phyloP scores from a whole-genome alignment of 35 echinoderm and acorn worm genomes.

The Heliocidaris erythrogramma region DNA sequence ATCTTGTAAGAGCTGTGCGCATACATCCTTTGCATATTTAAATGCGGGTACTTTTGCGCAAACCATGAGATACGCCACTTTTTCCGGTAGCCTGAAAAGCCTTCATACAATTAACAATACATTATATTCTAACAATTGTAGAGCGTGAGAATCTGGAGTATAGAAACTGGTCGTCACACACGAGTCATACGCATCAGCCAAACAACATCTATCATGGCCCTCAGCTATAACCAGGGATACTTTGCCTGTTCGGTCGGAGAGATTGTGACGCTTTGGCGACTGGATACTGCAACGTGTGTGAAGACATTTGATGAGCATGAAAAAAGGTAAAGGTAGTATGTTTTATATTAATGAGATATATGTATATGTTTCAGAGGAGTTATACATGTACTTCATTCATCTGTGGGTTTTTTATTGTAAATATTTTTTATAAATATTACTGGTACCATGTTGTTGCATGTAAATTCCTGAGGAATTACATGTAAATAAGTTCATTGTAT shows the following conservation, averaged over 20 bases:
- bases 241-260: slow-evolving; percentile 93
- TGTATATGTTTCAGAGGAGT: not conserved
- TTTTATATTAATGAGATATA: not conserved
- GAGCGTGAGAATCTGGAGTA: slow-evolving; percentile 94
- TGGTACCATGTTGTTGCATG: too few species aligned
- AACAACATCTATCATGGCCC: slow-evolving; percentile 88
- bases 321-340: slow-evolving; percentile 66
- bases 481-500: too few species aligned
- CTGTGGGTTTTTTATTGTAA: not conserved
- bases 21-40: too few species aligned
- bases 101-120: too few species aligned
- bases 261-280: slow-evolving; percentile 84
- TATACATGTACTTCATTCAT: not conserved
- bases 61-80: too few species aligned
- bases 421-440: not conserved
- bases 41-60: too few species aligned
- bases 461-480: too few species aligned
- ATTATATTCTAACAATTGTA: slow-evolving; percentile 32
- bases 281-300: slow-evolving; percentile 84
- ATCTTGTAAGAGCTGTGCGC: too few species aligned
- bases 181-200: slow-evolving; percentile 92
- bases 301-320: slow-evolving; percentile 89
- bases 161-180: slow-evolving; percentile 83
- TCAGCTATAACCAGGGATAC: slow-evolving; percentile 86
- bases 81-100: too few species aligned